Percentiles rank a stretch among this genome's conserved stretches.
These are phyloP conservation scores for Kryptolebias ocellatus DNA, from an alignment of 2,797 vertebrate species.

Conservation along the genomic window DNA sequence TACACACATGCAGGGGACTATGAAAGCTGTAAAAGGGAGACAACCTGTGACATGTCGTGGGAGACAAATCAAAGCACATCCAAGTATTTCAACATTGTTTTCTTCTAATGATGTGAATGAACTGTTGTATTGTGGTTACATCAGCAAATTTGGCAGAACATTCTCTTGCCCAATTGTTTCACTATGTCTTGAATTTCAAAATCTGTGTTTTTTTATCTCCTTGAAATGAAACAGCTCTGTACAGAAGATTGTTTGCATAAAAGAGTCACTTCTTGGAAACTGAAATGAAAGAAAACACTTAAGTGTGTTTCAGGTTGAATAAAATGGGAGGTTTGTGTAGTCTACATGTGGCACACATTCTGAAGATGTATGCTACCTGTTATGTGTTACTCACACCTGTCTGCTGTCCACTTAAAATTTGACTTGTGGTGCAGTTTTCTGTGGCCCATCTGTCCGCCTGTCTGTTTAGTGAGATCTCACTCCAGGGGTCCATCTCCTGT, in stretches of 20 bases:
- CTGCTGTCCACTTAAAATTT: constrained; percentile 14
- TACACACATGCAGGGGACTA: neutral
- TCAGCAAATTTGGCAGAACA: constrained; percentile 58
- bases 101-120: constrained; percentile 46
- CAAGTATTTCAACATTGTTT: constrained; percentile 63
- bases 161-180: constrained; percentile 46
- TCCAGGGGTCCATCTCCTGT: constrained; percentile 62
- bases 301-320: neutral
- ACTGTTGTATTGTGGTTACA: constrained; percentile 44
- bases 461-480: constrained; percentile 65
- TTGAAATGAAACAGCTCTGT: constrained; percentile 51
- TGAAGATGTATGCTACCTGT: constrained; percentile 24
- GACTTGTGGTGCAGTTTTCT: constrained; percentile 39
- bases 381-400: constrained; percentile 50
- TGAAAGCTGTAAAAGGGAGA: constrained; percentile 26
- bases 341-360: constrained; percentile 3
- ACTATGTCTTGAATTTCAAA: constrained; percentile 51
- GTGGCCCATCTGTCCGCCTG: constrained; percentile 52
- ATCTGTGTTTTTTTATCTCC: constrained; percentile 32
- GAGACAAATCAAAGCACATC: constrained; percentile 36
- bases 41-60: constrained; percentile 37
- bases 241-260: constrained; percentile 29
- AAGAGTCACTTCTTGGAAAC: constrained; percentile 16
- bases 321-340: neutral
- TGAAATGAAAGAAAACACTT: constrained; percentile 36